Evolutionary conservation across 2,888 invertebrate species (phyloP).

Genomic region (Ypsolopha scabrella): DNA sequence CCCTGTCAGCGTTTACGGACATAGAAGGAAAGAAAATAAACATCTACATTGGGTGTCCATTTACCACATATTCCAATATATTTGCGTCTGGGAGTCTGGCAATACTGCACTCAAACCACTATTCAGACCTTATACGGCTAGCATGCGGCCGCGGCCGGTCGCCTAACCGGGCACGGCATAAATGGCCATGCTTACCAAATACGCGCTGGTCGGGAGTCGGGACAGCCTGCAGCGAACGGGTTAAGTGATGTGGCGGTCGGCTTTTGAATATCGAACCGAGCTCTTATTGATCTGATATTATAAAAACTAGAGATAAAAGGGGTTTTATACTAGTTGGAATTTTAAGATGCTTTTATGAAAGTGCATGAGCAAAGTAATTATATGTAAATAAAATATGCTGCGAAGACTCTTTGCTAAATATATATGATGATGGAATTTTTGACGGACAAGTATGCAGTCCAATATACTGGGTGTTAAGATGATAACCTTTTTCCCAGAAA

Average conservation of each 20-base stretch:
- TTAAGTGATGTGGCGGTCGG: conserved; percentile 20
- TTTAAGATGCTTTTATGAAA: too few relatives aligned
- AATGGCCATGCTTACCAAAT: conserved; percentile 42
- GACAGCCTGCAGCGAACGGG: conserved; percentile 31
- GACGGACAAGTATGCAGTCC: too few relatives aligned
- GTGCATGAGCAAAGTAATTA: too few relatives aligned
- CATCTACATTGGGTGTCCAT: not conserved
- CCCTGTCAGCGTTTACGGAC: too few relatives aligned
- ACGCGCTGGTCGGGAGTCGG: conserved; percentile 24
- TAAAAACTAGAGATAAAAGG: not conserved
- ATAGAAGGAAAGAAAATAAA: not conserved
- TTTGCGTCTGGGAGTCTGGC: not conserved
- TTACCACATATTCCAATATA: not conserved
- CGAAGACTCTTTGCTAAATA: too few relatives aligned
- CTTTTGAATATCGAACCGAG: not conserved
- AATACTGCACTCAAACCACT: not conserved
- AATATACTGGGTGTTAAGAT: too few relatives aligned
- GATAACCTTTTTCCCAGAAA: too few relatives aligned
- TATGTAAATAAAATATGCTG: too few relatives aligned
- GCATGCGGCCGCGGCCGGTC: conserved; percentile 14
- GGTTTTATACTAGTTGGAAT: too few relatives aligned
- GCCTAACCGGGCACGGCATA: conserved; percentile 33
- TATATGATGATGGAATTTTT: too few relatives aligned
- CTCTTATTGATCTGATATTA: not conserved
- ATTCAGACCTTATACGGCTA: conserved; percentile 24